phyloP scores from a whole-genome alignment of 1,140 invertebrate species.

The Hestina assimilis region DNA sequence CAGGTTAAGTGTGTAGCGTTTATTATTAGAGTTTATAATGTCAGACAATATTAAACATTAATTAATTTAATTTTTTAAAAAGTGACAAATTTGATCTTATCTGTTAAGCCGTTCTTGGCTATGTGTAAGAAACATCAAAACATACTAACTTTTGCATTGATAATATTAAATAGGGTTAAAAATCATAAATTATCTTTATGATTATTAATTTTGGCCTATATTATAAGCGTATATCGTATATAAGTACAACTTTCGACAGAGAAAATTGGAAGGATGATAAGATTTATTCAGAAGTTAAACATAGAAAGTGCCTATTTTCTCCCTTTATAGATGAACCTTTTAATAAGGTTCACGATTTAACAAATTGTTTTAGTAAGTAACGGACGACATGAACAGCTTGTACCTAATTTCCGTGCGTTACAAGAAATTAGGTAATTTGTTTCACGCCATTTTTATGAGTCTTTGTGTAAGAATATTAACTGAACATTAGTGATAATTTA shows the following conservation, averaged over 20 bases:
- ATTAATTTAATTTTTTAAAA: no score
- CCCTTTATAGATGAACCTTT: conserved; percentile 43
- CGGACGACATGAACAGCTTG: conserved; percentile 51
- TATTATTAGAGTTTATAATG: no score
- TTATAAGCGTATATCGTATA: no score
- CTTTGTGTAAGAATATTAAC: conserved; percentile 42
- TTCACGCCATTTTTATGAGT: conserved; percentile 43
- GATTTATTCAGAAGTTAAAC: conserved; percentile 4
- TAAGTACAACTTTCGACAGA: background rate
- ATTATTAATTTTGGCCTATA: no score
- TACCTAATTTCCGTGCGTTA: conserved; percentile 58
- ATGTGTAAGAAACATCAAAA: no score
- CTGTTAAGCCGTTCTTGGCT: no score
- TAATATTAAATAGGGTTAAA: no score
- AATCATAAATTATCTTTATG: no score
- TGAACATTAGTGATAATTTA: conserved; percentile 27
- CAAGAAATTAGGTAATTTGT: conserved; percentile 67
- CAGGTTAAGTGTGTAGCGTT: no score
- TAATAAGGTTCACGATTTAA: conserved; percentile 51
- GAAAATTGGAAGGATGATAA: conserved; percentile 5
- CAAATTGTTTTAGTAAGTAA: conserved; percentile 59
- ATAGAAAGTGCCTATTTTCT: conserved; percentile 21
- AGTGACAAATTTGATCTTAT: no score
- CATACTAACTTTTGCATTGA: no score
- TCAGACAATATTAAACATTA: no score